Conservation (phyloP, 2,113 vertebrate species). For the Otolemur garnettii region DNA sequence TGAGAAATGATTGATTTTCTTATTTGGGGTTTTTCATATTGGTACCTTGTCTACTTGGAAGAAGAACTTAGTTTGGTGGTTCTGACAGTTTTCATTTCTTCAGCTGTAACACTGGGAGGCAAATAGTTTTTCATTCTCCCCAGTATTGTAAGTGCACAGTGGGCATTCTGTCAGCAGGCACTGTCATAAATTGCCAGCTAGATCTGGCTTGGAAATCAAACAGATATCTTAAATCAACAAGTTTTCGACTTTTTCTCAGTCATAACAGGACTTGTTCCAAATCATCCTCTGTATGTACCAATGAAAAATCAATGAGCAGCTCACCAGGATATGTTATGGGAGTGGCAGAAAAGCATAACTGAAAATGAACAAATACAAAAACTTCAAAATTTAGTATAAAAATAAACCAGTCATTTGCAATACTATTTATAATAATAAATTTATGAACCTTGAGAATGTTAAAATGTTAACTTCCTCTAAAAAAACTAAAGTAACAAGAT, state of each 20-base stretch:
- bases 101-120: background rate
- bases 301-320: constrained; percentile 46
- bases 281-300: constrained; percentile 37
- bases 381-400: background rate
- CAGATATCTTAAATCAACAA: constrained; percentile 50
- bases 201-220: constrained; percentile 65
- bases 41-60: background rate
- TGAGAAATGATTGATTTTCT: constrained; percentile 43
- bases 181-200: constrained; percentile 62
- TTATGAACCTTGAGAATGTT: background rate
- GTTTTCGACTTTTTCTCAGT: constrained; percentile 42
- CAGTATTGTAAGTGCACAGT: background rate
- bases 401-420: background rate
- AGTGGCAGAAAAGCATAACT: background rate
- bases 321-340: background rate
- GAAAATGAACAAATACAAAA: constrained; percentile 8
- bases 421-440: background rate
- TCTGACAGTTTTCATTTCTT: constrained; percentile 11
- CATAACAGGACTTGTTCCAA: constrained; percentile 34
- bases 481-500: background rate
- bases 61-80: background rate
- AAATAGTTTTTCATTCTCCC: constrained; percentile 58
- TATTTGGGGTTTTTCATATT: constrained; percentile 18
- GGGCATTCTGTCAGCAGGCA: constrained; percentile 52
- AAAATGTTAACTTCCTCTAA: background rate